Evolutionary conservation across 2,888 invertebrate species (phyloP).

Genomic region (Cephus nigrinus): DNA sequence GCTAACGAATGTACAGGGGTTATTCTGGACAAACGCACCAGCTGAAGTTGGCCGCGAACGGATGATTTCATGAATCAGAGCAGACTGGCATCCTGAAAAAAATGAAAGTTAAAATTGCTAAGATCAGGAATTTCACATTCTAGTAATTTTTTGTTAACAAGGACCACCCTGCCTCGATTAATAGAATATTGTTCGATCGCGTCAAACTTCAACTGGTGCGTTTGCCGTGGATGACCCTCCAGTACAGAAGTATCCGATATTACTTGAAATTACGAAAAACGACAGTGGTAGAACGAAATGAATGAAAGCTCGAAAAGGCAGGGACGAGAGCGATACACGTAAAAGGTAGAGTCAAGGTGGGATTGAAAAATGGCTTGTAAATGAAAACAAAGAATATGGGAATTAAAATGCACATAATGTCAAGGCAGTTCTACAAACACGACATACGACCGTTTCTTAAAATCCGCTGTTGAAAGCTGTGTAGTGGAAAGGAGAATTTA

Average conservation of each 20-base stretch:
- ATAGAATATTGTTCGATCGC: no score
- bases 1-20: not conserved
- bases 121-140: no score
- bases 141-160: no score
- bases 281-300: not conserved
- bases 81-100: no score
- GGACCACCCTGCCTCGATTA: no score
- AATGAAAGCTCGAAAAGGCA: not conserved
- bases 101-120: no score
- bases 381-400: not conserved
- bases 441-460: conserved; percentile 30
- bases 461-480: conserved; percentile 16
- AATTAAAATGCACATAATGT: conserved; percentile 19
- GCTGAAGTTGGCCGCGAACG: no score
- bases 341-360: not conserved
- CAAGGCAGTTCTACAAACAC: conserved; percentile 43
- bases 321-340: not conserved
- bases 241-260: not conserved
- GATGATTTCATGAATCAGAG: no score
- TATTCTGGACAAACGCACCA: no score
- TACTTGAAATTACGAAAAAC: not conserved
- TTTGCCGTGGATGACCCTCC: no score
- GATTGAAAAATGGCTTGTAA: not conserved
- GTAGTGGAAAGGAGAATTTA: conserved; percentile 27
- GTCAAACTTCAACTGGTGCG: no score